Evolutionary conservation across 2,113 vertebrate species (phyloP).

Genomic region (Tor tambroides): DNA sequence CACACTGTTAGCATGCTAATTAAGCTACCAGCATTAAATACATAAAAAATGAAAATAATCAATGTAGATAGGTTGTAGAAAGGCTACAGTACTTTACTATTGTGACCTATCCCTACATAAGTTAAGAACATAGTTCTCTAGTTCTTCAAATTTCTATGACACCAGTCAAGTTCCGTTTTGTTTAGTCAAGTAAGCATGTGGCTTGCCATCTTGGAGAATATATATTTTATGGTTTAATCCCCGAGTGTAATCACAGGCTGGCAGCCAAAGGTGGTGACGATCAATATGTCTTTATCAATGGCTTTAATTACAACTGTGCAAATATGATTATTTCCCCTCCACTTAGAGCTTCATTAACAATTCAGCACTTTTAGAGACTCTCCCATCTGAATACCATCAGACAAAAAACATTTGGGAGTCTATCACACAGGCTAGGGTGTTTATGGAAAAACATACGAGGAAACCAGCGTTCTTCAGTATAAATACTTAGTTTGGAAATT

Average conservation of each 20-base stretch:
- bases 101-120: not conserved
- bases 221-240: conserved; percentile 29
- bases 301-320: conserved; percentile 55
- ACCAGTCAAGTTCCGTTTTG: not conserved
- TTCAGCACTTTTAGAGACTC: conserved; percentile 10
- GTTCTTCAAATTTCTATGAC: not conserved
- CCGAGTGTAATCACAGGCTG: conserved; percentile 35
- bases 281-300: conserved; percentile 51
- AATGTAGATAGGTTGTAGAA: not conserved
- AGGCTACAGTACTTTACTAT: not conserved
- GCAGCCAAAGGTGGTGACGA: conserved; percentile 39
- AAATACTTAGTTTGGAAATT: not conserved
- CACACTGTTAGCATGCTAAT: not conserved
- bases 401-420: not conserved
- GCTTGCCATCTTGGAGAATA: conserved; percentile 15
- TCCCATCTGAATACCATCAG: not conserved
- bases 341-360: conserved; percentile 51
- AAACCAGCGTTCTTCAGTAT: not conserved
- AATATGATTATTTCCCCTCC: conserved; percentile 57
- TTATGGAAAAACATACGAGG: not conserved
- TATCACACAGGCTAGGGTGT: not conserved
- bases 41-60: not conserved
- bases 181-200: not conserved
- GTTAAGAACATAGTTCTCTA: not conserved
- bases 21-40: not conserved